These are phyloP conservation scores for Leptopilina myrica DNA, from an alignment of 2,888 invertebrate species.

Conservation along the genomic window DNA sequence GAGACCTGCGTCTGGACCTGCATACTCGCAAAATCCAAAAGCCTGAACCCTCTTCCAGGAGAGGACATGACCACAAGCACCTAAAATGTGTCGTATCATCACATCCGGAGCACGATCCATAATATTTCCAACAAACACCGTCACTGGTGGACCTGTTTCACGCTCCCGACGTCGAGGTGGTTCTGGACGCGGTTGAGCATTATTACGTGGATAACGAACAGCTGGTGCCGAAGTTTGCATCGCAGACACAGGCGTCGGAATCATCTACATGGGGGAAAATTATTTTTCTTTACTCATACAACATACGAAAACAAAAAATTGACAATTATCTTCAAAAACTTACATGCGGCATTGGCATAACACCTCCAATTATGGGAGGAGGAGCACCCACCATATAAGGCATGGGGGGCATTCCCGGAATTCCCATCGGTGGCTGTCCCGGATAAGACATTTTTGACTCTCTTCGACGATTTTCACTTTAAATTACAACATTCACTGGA, in stretches of 20 bases:
- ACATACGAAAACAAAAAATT: neutral
- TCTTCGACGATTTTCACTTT: slow-evolving; percentile 7
- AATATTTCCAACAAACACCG: slow-evolving; percentile 98
- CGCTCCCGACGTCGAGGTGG: slow-evolving; percentile 68
- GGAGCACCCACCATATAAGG: slow-evolving; percentile 79
- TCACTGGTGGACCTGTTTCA: slow-evolving; percentile 89
- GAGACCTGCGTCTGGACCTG: slow-evolving; percentile 95
- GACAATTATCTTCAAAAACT: slow-evolving; percentile 68
- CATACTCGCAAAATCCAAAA: slow-evolving; percentile 99
- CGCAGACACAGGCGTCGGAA: slow-evolving; percentile 76
- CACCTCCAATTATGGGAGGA: slow-evolving; percentile 84
- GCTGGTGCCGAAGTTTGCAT: slow-evolving; percentile 75
- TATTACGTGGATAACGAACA: slow-evolving; percentile 71
- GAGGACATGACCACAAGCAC: slow-evolving; percentile 94
- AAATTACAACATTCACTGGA: slow-evolving; percentile 33
- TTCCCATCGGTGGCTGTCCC: slow-evolving; percentile 87
- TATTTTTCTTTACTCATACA: slow-evolving; percentile 57
- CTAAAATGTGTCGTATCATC: slow-evolving; percentile 94
- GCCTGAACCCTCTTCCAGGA: slow-evolving; percentile 99
- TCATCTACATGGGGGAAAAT: slow-evolving; percentile 75
- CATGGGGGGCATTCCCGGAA: slow-evolving; percentile 86
- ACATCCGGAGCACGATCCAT: slow-evolving; percentile 96
- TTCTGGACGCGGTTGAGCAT: slow-evolving; percentile 42
- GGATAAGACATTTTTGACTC: slow-evolving; percentile 88
- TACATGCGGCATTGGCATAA: slow-evolving; percentile 87